Base-by-base conservation (phyloP, 2,888 invertebrate species). In the Siphlonurus alternatus region DNA sequence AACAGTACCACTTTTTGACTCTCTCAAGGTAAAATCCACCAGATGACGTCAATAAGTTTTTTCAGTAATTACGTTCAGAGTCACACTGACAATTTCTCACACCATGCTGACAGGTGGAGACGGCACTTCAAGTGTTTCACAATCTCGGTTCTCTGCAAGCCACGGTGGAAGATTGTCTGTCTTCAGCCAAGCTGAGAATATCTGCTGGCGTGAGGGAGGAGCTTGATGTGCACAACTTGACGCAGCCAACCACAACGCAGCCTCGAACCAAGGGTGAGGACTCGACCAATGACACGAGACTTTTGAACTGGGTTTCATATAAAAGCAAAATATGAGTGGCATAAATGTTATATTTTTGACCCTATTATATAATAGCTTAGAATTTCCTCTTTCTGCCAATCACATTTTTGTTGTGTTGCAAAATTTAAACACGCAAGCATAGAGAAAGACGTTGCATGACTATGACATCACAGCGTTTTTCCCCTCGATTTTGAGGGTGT, bases 61-160 rank as follows among this genome's bases (percentile, higher is more conserved):
- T 51, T 51, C n/a, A n/a, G n/a, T 51, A n/a, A n/a, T n/a, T n/a
- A n/a, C n/a, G n/a, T n/a, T n/a, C n/a, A n/a, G n/a, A n/a, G n/a
- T n/a, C n/a, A n/a, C n/a, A n/a, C n/a, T n/a, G n/a, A n/a, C n/a
- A n/a, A n/a, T n/a, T n/a, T n/a, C n/a, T n/a, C n/a, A n/a, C n/a
- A n/a, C n/a, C n/a, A n/a, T n/a, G n/a, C n/a, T n/a, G 66, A 73
- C 73, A 82, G 76, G 80, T 84, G 59, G 79, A 78, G 51, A 81
- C 79, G n/a, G 81, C 83, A 1, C 75, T 85, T n/a, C 83, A 84
- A 72, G 82, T 84, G 15, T 82, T 83, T 70, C 78, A 80, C 70
- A 83, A 83, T 73, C 73, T 85, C 61, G 77, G 76, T 62, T 74
- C 75, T 61, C 71, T 80, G 61, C 73, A 72, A 23, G 70, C 70